Evolutionary conservation across 1,140 invertebrate species (phyloP), one percentile per base, ranked within the genome.

Genomic region (Cydia fagiglandana): DNA sequence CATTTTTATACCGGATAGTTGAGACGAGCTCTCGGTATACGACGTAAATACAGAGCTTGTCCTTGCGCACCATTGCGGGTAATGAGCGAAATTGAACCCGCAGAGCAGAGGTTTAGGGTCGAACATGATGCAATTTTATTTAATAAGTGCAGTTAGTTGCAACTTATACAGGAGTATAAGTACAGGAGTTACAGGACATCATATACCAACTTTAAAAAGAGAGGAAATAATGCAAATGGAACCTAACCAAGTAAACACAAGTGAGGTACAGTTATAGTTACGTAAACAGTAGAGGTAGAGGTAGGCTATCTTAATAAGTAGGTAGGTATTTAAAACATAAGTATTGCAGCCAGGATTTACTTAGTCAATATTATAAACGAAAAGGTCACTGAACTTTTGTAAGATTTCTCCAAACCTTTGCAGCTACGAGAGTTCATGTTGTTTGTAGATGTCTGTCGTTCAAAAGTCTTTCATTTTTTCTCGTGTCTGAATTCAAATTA

Each of bases 41-140:
- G 7, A 2, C 1, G 56, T 10, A 7, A 61, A 24, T 61, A 7
- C 20, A 3, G 9, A 24, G 17, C 9, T 7, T 61, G 56, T 7
- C 56, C 56, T 61, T 61, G 56, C 56, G 56, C 56, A 61, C 56
- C 56, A 61, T 61, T 61, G 56, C 56, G 56, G 20, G 56, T 61
- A 61, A 61, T 61, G 56, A 24, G 20, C 56, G 6, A 61, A 61
- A 61, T 61, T 61, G 56, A 61, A 61, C 56, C 56, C 6, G 56
- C 56, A 61, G 20, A 24, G 20, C 56, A 61, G 20, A 61, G 56
- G 56, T 61, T 61, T 61, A 24, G 56, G n/a, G n/a, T 56, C 53
- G 53, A 61, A 24, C 20, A 61, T 20, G 7, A 61, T 61, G 56
- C 56, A 24, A 61, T 56, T 56, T 56, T 30, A 30, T 30, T 53